These are phyloP conservation scores for Mesodorylaimus sp. DNA, from an alignment of 2,888 invertebrate species.

Conservation along the genomic window DNA sequence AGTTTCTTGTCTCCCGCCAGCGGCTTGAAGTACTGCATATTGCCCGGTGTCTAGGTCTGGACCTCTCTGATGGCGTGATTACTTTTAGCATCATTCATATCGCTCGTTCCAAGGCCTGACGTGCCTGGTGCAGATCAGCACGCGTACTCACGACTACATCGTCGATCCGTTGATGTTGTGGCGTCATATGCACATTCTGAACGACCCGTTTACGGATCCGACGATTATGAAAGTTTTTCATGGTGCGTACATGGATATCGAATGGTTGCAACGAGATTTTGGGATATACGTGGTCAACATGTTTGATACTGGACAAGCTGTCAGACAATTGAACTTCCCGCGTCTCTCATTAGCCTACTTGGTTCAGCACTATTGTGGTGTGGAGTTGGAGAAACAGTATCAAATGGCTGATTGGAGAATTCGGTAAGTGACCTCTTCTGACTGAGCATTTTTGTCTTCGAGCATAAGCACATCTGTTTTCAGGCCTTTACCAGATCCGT, in stretches of 20 bases:
- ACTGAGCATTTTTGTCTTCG: not conserved
- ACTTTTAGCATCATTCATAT: slow-evolving; percentile 15
- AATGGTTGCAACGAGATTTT: slow-evolving; percentile 87
- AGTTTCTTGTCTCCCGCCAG: too few species aligned
- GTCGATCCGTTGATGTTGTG: slow-evolving; percentile 70
- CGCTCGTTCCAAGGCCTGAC: slow-evolving; percentile 80
- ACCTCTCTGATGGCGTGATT: too few species aligned
- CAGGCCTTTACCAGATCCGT: slow-evolving; percentile 60
- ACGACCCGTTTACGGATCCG: slow-evolving; percentile 73
- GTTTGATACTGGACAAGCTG: slow-evolving; percentile 82
- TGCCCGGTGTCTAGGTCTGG: too few species aligned
- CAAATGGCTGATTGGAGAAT: slow-evolving; percentile 90
- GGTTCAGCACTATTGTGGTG: slow-evolving; percentile 54
- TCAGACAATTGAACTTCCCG: slow-evolving; percentile 49
- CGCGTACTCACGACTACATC: slow-evolving; percentile 58
- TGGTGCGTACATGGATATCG: slow-evolving; percentile 65
- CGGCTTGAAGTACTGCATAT: too few species aligned
- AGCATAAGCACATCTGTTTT: slow-evolving; percentile 16
- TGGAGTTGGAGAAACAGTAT: slow-evolving; percentile 66
- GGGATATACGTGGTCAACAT: slow-evolving; percentile 83
- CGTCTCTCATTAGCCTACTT: slow-evolving; percentile 54
- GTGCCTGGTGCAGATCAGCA: slow-evolving; percentile 81
- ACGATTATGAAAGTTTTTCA: slow-evolving; percentile 77
- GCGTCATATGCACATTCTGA: slow-evolving; percentile 58
- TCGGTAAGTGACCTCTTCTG: slow-evolving; percentile 35